These are phyloP conservation scores for Andrena cerasifolii DNA, from an alignment of 1,140 invertebrate species.

Conservation along the genomic window DNA sequence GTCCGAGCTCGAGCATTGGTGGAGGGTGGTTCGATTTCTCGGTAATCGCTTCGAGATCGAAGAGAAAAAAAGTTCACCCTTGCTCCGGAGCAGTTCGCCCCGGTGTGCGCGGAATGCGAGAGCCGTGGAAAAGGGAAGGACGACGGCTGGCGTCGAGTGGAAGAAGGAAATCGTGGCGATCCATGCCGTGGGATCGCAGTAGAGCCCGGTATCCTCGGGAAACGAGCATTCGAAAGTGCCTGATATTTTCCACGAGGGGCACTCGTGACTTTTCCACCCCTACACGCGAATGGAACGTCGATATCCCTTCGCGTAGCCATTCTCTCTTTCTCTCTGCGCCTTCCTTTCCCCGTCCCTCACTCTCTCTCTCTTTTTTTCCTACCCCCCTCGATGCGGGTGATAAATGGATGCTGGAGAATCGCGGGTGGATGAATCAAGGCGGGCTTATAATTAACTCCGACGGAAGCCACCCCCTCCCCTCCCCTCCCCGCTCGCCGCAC, in stretches of 20 bases:
- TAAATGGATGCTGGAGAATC: not conserved
- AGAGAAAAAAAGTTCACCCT: not conserved
- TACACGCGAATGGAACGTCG: conserved; percentile 11
- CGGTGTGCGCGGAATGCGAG: not conserved
- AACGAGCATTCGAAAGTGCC: conserved; percentile 19
- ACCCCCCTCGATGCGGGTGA: not conserved
- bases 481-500: too few species aligned
- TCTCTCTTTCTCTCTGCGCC: not conserved
- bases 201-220: not conserved
- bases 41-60: not conserved
- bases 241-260: conserved; percentile 32
- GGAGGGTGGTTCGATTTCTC: not conserved
- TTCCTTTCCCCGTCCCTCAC: not conserved
- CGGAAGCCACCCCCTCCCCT: not conserved
- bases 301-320: conserved; percentile 19
- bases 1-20: not conserved
- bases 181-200: conserved; percentile 7
- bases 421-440: not conserved
- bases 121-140: not conserved
- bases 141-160: not conserved
- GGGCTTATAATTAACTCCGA: conserved; percentile 8
- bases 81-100: not conserved
- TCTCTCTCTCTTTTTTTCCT: not conserved
- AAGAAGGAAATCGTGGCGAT: conserved; percentile 10
- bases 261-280: conserved; percentile 7